phyloP scores from a whole-genome alignment of 2,797 vertebrate genomes.

The Enteromius viviparus region DNA sequence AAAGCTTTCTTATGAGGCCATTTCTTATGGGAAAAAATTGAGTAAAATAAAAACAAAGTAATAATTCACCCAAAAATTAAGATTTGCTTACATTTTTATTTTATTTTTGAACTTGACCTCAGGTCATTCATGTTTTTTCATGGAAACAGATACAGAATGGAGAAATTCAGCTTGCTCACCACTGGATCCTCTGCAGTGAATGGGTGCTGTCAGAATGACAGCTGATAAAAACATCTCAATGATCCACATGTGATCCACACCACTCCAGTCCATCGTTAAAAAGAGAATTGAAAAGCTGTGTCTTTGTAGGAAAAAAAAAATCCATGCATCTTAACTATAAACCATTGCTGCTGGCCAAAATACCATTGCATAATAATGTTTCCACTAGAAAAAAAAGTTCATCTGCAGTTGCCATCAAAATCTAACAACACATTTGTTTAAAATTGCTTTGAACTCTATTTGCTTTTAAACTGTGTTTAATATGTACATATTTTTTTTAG shows the following conservation, averaged over 20 bases:
- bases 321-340: background rate
- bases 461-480: background rate
- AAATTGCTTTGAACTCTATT: background rate
- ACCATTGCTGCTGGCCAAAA: background rate
- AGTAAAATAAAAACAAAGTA: background rate
- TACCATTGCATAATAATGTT: background rate
- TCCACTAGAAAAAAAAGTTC: background rate
- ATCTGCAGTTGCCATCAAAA: background rate
- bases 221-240: background rate
- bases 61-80: background rate
- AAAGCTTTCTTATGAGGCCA: background rate
- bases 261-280: background rate
- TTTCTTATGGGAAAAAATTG: background rate
- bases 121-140: background rate
- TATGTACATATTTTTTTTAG: background rate
- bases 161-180: background rate
- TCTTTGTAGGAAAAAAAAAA: background rate
- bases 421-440: background rate
- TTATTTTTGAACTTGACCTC: background rate
- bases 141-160: background rate
- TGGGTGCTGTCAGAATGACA: background rate
- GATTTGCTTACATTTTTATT: background rate
- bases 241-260: slow-evolving; percentile 9
- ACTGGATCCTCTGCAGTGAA: background rate
- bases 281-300: background rate